Evolutionary conservation across 2,888 invertebrate species (phyloP), one percentile per base, ranked within the genome.

Genomic region (Anticlea derivata): DNA sequence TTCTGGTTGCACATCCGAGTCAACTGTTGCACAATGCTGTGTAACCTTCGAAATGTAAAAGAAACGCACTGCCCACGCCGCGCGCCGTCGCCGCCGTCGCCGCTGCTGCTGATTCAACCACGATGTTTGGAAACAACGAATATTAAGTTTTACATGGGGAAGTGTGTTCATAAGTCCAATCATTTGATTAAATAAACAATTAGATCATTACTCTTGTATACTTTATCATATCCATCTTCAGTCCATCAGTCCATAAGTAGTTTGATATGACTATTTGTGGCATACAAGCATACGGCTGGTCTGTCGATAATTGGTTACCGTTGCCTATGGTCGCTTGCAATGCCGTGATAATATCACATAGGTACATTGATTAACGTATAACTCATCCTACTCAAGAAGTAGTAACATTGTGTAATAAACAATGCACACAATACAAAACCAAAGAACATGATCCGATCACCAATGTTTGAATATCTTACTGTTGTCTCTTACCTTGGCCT

Each of bases 41-140:
- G 63, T 70, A 81, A 80, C 84, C 84, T 83, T 85, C 80, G 74
- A 78, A 80, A 76, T 77, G 75, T 71, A 83, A 85, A 84, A 85
- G 86, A 86, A 84, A 83, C 83, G 76, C 70, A 64, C 73, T 63
- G 64, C 78, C 76, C 72, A 76, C 78, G 68, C 69, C 46, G 30
- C 46, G 35, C 48, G 34, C 31, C 29, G 37, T 4, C 35, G 2
- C 23, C 17, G 31, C 49, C 44, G 34, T 44, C 17, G 37, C 26
- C 23, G 22, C 13, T 24, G 7, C 12, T 12, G 55, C 39, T 37
- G 23, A 58, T 50, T 50, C 58, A 58, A 58, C 63, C 49, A 56
- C 60, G 59, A 60, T 66, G 60, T 70, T 68, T 61, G 57, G 58
- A 66, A 70, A 68, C 56, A 29, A 20, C 26, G 1, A 23, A 27